Base-by-base conservation (phyloP, 2,888 invertebrate species). In the Quadroppia sp. region DNA sequence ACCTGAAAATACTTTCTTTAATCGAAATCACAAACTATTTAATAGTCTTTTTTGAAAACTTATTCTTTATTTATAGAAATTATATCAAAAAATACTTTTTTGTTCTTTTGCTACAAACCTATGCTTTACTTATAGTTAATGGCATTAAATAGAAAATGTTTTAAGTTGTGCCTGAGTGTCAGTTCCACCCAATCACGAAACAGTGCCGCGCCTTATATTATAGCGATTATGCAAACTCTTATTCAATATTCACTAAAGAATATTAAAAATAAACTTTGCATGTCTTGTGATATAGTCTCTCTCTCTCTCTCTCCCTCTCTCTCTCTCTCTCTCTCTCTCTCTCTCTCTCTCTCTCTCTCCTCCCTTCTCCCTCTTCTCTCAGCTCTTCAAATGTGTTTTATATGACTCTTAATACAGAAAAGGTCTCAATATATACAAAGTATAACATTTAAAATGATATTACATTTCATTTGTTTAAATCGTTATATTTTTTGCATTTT, bases 151-250 rank as follows among this genome's bases (percentile, higher is more conserved):
- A 61, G 32, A 30, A 15, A 61, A 61, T 30, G 32, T 61, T 53
- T 23, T 53, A 53, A n/a, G n/a, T 53, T 61, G 30, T 13, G 32
- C 7, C 28, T 17, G 17, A 23, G 56, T 56, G 56, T 56, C 23
- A 56, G 56, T 20, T 30, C 61, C 61, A 61, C 61, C 61, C 61
- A 61, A 53, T 61, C 61, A 61, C 61, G 61, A 61, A 11, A 61
- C 30, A 25, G 61, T 30, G 61, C 61, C 61, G 28, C 61, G 61
- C 61, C 61, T 61, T 28, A 28, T 17, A 61, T 61, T 53, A 53
- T 53, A 25, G 4, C 20, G 6, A 53, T 61, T 61, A 61, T 30
- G 32, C 61, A 32, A 61, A 32, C 9, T 32, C 30, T 30, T 17
- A 32, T 30, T 61, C 15, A 30, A 30, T 30, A 30, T 32, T 61